These are phyloP conservation scores for Limonius californicus DNA, from an alignment of 1,140 invertebrate species.

Conservation along the genomic window DNA sequence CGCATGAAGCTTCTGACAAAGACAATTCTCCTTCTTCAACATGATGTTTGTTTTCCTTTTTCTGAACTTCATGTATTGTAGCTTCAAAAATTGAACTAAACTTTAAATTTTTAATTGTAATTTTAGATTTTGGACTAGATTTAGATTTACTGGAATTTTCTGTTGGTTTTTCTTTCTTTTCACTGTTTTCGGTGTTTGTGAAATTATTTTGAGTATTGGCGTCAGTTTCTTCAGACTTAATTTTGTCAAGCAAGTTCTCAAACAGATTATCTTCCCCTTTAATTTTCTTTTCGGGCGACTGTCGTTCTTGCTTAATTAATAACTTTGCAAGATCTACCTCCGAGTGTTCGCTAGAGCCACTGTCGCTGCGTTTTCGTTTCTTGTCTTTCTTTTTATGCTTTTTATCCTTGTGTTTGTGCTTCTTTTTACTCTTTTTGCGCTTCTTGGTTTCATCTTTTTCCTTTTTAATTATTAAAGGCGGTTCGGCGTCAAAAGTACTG, in stretches of 20 bases:
- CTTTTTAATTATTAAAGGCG: constrained; percentile 57
- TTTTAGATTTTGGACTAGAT: constrained; percentile 17
- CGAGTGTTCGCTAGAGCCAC: constrained; percentile 30
- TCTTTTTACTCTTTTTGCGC: constrained; percentile 57
- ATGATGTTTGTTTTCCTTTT: constrained; percentile 17
- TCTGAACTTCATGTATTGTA: constrained; percentile 20
- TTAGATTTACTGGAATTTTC: not conserved
- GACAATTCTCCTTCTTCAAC: not conserved
- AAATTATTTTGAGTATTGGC: not conserved
- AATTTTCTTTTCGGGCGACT: constrained; percentile 35
- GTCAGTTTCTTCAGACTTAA: not conserved
- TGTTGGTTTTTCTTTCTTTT: not conserved
- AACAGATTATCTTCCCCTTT: constrained; percentile 29
- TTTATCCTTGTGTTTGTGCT: constrained; percentile 51
- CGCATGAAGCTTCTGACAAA: not conserved
- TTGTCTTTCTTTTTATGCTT: constrained; percentile 51
- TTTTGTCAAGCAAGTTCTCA: not conserved
- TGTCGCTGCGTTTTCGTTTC: constrained; percentile 37
- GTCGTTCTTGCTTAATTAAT: constrained; percentile 41
- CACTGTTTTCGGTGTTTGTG: not conserved
- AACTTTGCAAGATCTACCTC: constrained; percentile 42
- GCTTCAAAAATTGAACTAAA: constrained; percentile 20
- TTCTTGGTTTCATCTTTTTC: constrained; percentile 53
- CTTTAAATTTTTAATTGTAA: constrained; percentile 20
- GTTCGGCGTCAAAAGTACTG: constrained; percentile 63